Evolutionary conservation across 64 coral and sea anemone species (phyloP).

Genomic region (Pachyseris speciosa): DNA sequence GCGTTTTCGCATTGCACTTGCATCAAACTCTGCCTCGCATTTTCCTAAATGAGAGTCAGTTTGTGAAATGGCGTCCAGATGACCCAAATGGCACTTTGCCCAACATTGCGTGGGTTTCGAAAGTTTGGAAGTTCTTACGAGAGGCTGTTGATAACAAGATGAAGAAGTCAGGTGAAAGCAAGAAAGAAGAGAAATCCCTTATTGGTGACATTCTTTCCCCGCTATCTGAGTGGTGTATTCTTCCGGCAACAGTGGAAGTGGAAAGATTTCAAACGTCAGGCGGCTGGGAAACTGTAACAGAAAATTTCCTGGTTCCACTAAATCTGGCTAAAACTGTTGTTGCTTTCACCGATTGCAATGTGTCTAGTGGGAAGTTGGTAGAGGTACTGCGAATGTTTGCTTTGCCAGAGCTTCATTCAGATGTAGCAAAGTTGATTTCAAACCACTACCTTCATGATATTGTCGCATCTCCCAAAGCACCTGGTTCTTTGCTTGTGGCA

Average conservation of each 20-base stretch:
- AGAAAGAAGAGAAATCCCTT: background rate
- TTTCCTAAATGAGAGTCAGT: background rate
- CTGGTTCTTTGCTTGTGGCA: background rate
- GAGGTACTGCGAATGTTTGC: background rate
- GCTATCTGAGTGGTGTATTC: constrained; percentile 24
- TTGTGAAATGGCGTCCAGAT: constrained; percentile 4
- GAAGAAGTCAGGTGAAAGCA: background rate
- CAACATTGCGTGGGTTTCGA: background rate
- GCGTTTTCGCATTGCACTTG: background rate
- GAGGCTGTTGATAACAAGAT: background rate
- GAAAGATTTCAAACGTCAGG: background rate
- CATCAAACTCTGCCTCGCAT: background rate
- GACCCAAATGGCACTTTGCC: background rate
- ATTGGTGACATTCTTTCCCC: background rate
- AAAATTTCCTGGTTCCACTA: constrained; percentile 10
- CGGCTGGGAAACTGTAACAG: too few relatives aligned
- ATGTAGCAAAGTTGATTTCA: background rate
- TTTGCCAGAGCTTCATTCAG: background rate
- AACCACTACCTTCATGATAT: background rate
- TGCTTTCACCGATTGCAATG: background rate
- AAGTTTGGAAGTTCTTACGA: constrained; percentile 45
- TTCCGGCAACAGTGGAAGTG: constrained; percentile 26
- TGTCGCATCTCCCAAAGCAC: background rate
- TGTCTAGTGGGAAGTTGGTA: background rate
- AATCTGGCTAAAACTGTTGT: constrained; percentile 21